Conservation (phyloP, 2,113 vertebrate genomes). For the Noturus placidus region DNA sequence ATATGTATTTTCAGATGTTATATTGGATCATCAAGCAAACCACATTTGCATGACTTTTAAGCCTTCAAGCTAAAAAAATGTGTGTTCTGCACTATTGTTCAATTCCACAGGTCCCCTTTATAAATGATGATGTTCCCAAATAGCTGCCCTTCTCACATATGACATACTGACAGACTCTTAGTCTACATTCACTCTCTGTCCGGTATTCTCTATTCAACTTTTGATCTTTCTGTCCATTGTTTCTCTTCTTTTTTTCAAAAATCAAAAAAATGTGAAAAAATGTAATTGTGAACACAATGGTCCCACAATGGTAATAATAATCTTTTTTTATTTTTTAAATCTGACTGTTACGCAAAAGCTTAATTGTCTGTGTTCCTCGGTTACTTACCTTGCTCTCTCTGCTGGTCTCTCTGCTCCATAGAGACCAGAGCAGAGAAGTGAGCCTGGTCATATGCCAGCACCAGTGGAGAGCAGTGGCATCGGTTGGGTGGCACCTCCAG, state of each 20-base stretch:
- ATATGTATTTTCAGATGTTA: background rate
- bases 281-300: background rate
- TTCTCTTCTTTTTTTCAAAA: background rate
- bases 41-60: background rate
- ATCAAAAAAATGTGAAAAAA: background rate
- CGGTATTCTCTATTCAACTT: background rate
- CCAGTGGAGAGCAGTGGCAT: constrained; percentile 96
- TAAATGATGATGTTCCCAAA: background rate
- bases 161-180: background rate
- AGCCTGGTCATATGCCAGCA: constrained; percentile 96
- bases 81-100: background rate
- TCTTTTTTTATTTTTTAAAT: background rate
- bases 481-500: constrained; percentile 95
- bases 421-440: constrained; percentile 98
- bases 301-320: background rate
- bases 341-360: background rate
- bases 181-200: background rate
- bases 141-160: background rate
- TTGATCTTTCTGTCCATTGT: background rate
- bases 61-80: background rate
- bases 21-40: background rate
- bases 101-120: background rate
- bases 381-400: constrained; percentile 90
- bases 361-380: background rate
- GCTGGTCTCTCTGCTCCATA: constrained; percentile 98